These are phyloP conservation scores for Acanthornis magna DNA, from an alignment of 2,797 vertebrate species.

Conservation along the genomic window DNA sequence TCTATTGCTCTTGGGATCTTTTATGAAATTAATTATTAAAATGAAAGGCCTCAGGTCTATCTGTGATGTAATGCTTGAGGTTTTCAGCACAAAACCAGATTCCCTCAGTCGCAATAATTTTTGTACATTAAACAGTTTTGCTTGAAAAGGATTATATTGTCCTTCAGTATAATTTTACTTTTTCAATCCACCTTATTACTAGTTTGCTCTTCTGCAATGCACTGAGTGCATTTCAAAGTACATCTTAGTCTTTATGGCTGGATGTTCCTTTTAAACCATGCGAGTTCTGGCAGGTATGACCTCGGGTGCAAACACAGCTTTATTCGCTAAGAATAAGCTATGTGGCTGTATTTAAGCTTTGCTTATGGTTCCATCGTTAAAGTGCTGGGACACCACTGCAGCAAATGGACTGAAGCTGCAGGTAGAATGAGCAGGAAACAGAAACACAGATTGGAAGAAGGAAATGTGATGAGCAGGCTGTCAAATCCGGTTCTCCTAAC, in stretches of 20 bases:
- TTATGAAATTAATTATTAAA: slow-evolving; percentile 51
- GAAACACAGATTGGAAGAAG: background rate
- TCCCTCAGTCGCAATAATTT: background rate
- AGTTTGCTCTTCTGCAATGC: background rate
- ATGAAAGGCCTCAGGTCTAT: background rate
- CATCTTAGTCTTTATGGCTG: background rate
- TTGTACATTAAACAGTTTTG: background rate
- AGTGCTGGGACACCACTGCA: background rate
- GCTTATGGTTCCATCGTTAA: background rate
- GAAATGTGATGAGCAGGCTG: background rate
- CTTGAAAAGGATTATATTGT: background rate
- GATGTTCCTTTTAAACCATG: background rate
- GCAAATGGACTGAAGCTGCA: background rate
- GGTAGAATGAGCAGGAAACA: background rate
- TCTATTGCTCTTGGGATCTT: slow-evolving; percentile 2
- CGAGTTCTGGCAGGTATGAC: background rate
- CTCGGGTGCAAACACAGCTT: background rate
- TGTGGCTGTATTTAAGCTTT: background rate
- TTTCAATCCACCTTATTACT: background rate
- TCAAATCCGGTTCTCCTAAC: background rate
- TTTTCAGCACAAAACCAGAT: background rate
- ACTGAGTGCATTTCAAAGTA: background rate
- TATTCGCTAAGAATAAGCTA: background rate
- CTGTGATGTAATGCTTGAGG: background rate
- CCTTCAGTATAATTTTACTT: background rate